Base-by-base conservation (phyloP, 2,888 invertebrate species). In the Tribolium freemani region DNA sequence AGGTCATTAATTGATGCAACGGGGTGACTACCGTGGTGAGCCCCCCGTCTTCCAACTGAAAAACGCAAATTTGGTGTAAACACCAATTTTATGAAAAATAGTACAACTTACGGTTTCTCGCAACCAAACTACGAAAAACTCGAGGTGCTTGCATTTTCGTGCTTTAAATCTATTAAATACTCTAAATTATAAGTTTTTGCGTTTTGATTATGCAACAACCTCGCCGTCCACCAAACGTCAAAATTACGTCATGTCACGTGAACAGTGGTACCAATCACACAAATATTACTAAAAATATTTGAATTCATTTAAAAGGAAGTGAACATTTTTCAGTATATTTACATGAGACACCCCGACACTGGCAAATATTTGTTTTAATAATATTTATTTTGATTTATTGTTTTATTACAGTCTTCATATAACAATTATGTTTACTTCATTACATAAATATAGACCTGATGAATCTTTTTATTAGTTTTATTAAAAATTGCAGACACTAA, bases 1-100 rank as follows among this genome's bases (percentile, higher is more conserved):
- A 95, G 85, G 83, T 95, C 95, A 80, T 94, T 92, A 91, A 94
- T 91, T 8, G 90, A 90, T 1, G 90, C 75, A 68, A 74, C 74
- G 2, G 69, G 53, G 20, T 20, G 67, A 51, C 57, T 68, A 31
- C 71, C n/a, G 48, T 48, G 11, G 8, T 38, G 38, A 3, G 3
- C 8, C 6, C 38, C n/a, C 3, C 38, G 38, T 38, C 8, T 8
- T 38, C 38, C 38, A 38, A 38, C 38, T 38, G n/a, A 5, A 38
- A 38, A 26, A 26, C 26, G 2, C 5, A 5, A 26, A 26, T 5
- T 26, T 26, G 38, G 3, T 38, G n/a, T 8, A 1, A 38, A 3
- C 38, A 38, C 26, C 5, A 4, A 30, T 45, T 45, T 45, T 45
- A 3, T 45, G 8, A 45, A 48, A 48, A 16, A 0, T 16, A 6